Evolutionary conservation across 1,140 invertebrate genomes (phyloP), one percentile per base, ranked within the genome.

Genomic region (Monochamus saltuarius): DNA sequence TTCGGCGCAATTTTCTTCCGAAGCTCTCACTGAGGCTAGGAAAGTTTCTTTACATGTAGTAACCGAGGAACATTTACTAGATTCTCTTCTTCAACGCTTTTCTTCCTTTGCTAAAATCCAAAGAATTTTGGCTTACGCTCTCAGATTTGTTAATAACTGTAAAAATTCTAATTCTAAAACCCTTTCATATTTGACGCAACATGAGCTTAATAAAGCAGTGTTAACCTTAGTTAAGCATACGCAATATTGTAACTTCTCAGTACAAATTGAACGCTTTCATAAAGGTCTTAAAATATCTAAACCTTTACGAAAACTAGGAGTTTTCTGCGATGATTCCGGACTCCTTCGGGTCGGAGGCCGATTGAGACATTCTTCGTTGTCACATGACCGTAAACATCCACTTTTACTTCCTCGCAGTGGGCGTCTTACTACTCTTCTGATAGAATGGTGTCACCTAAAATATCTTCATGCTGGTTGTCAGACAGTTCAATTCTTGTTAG

Each of bases 391-490:
- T 3, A 60, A 60, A 35, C 43, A 53, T 53, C 38, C 58, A n/a
- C 11, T 43, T 7, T 54, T 60, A 17, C 22, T 59, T 3, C 57
- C 50, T 17, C 35, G 36, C 14, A 13, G 7, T 22, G 14, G 29
- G 17, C 36, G 37, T 10, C 29, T 60, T 9, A 54, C 40, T 6
- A 36, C 7, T 45, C 17, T 39, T 60, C 11, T 60, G 2, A 60
- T 60, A 36, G 37, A 46, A 22, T 17, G 43, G 9, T 37, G 6
- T 19, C 58, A 60, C 46, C 4, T 17, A 13, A 35, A 43, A 38
- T 39, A 50, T 39, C 29, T 73, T 8, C 72, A 75, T 43, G 14
- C 75, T 6, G 72, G 75, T 58, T 7, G 69, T 0, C 68, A 67
- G 0, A 56, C 36, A 6, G 47, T 64, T 58, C 34, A 74, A 7